Percentiles rank a stretch among this genome's conserved stretches.
Conservation (phyloP, 2,113 vertebrate species). For the Gobio gobio region DNA sequence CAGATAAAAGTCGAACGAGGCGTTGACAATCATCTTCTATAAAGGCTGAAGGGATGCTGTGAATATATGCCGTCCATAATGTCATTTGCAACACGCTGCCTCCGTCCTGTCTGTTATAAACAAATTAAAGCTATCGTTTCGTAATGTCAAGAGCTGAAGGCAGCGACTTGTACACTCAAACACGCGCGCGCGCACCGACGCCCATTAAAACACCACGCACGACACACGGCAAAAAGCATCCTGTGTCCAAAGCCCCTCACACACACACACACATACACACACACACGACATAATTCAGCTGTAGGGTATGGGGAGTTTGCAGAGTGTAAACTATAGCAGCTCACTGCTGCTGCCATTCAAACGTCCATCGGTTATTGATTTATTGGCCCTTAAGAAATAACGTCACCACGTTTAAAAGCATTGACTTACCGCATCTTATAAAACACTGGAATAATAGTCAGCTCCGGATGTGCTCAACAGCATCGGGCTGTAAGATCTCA, state of each 20-base stretch:
- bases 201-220: conserved; percentile 61
- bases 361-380: conserved; percentile 40
- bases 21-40: conserved; percentile 17
- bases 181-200: conserved; percentile 44
- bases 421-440: conserved; percentile 54
- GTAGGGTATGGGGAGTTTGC: conserved; percentile 20
- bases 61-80: conserved; percentile 5
- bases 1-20: conserved; percentile 29
- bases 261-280: background rate
- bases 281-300: conserved; percentile 5
- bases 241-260: conserved; percentile 44
- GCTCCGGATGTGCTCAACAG: conserved; percentile 37
- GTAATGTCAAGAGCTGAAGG: conserved; percentile 40
- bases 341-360: background rate
- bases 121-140: conserved; percentile 44
- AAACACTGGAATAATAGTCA: conserved; percentile 27
- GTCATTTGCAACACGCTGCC: background rate
- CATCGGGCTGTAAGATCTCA: conserved; percentile 32
- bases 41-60: background rate
- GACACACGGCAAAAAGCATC: conserved; percentile 51
- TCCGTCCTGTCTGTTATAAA: conserved; percentile 27
- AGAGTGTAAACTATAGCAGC: conserved; percentile 4
- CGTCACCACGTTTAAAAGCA: conserved; percentile 37
- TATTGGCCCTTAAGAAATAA: conserved; percentile 34
- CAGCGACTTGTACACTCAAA: conserved; percentile 20